phyloP scores from a whole-genome alignment of 2,888 invertebrate species.

The Fabriciana adippe region DNA sequence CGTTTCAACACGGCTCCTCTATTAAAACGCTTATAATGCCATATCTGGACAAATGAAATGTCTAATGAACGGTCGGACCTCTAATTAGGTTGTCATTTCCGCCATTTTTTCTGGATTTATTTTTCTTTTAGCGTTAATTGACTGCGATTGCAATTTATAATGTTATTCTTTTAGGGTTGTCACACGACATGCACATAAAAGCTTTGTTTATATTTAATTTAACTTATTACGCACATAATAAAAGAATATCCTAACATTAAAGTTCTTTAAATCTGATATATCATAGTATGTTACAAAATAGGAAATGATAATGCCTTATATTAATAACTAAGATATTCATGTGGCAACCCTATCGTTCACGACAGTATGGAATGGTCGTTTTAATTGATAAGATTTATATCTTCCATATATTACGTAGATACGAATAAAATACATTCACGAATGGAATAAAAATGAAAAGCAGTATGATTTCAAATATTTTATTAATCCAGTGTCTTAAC shows the following conservation, averaged over 20 bases:
- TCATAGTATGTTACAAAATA: too few relatives aligned
- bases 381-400: conserved; percentile 29
- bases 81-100: conserved; percentile 64
- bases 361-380: conserved; percentile 26
- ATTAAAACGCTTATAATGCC: conserved; percentile 33
- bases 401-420: conserved; percentile 15
- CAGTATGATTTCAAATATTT: conserved; percentile 45
- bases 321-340: too few relatives aligned
- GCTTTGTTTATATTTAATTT: not conserved
- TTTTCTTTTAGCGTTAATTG: conserved; percentile 57
- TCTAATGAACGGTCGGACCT: conserved; percentile 45
- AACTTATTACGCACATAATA: not conserved
- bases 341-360: conserved; percentile 22
- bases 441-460: conserved; percentile 41
- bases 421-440: not conserved
- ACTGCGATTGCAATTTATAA: conserved; percentile 49
- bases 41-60: conserved; percentile 37
- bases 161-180: conserved; percentile 42
- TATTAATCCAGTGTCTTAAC: conserved; percentile 74
- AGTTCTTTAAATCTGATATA: too few relatives aligned
- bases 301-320: too few relatives aligned
- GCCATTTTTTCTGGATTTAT: conserved; percentile 47
- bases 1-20: conserved; percentile 30
- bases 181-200: not conserved
- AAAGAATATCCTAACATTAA: too few relatives aligned